Base-by-base conservation (phyloP, 2,888 invertebrate genomes). In the Agrochola circellaris region DNA sequence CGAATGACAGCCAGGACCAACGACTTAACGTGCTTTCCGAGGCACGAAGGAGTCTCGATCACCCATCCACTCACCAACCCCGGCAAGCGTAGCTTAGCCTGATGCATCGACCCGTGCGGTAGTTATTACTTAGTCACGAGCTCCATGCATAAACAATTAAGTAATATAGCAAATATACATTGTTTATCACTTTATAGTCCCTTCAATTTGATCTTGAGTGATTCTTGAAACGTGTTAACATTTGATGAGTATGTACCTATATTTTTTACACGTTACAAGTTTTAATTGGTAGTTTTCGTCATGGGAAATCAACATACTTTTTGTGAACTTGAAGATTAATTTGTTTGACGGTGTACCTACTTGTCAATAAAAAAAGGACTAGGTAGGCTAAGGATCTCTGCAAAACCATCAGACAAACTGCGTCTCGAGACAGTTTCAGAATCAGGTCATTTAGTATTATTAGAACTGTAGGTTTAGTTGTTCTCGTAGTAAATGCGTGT, bases 361-460 rank as follows among this genome's bases (percentile, higher is more conserved):
- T 56, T 48, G n/a, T 23, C 13, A n/a, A 51, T 26, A 23, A 34
- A 58, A 61, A 51, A 42, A 51, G 6, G 6, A 42, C 7, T 51
- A 34, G 3, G 17, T n/a, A 58, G 17, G 0, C 23, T 20, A 15
- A 34, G 7, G 17, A 20, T 48, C 23, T 17, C 34, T 68, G 34
- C 15, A 67, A 54, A 34, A 54, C 34, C 34, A 64, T 54, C 51
- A 62, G 26, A 56, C 56, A 30, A n/a, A 48, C 48, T 58, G 26
- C 58, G 58, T 54, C 26, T 48, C 26, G 17, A 45, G 54, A 74
- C 54, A 23, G 38, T 54, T 72, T 61, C 61, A 30, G 30, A 77
- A 78, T 74, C 78, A 78, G 82, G 83, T 82, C 79, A 73, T 73
- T 78, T 61, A 56, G n/a, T 70, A 62, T 77, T 60, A 26, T 73